Conservation (phyloP, 2,113 vertebrate species). For the Gymnorhina tibicen region DNA sequence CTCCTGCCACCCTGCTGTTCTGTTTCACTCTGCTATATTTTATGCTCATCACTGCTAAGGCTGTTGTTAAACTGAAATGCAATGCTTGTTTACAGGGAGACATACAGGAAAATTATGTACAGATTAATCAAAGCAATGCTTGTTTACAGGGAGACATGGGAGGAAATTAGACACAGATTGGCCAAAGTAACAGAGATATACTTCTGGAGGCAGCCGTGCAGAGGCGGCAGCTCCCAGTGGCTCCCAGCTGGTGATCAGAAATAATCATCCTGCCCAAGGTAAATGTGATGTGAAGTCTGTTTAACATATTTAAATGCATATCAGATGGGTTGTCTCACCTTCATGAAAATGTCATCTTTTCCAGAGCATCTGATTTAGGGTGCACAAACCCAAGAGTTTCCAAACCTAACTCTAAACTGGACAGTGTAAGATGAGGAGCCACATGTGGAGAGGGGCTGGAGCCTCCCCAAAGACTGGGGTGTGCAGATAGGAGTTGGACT, state of each 20-base stretch:
- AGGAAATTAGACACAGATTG: background rate
- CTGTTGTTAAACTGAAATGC: conserved; percentile 7
- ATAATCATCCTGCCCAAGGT: background rate
- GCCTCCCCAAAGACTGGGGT: background rate
- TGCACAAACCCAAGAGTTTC: background rate
- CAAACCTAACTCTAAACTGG: background rate
- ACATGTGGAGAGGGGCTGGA: background rate
- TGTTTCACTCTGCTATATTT: background rate
- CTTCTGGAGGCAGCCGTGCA: background rate
- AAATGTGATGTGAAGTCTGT: background rate
- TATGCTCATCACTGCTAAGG: background rate
- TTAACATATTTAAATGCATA: background rate
- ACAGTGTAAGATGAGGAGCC: background rate
- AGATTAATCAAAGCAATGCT: background rate
- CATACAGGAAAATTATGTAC: background rate
- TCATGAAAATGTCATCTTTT: background rate
- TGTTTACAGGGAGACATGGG: background rate
- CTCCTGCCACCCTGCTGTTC: background rate
- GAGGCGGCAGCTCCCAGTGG: background rate
- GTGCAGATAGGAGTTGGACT: background rate
- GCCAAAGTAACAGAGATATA: background rate
- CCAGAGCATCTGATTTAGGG: background rate
- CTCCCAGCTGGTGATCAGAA: background rate
- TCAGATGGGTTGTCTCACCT: background rate
- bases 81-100: background rate